Conservation (phyloP, 1,140 invertebrate species). For the Listronotus oregonensis region DNA sequence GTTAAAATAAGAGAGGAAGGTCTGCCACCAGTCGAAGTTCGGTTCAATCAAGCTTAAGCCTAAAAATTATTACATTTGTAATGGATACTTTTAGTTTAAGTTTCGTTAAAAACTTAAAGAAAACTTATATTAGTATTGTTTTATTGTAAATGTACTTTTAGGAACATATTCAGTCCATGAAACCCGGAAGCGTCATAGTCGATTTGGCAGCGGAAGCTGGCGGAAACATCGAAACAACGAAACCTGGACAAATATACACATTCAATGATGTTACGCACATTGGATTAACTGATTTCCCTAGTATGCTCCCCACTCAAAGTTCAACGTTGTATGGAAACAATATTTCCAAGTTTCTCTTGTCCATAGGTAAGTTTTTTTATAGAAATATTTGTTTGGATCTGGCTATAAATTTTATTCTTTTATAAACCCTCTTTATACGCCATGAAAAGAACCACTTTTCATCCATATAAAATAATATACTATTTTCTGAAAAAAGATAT, state of each 20-base stretch:
- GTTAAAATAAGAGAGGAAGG: too few species aligned
- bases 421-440: too few species aligned
- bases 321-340: constrained; percentile 90
- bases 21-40: too few species aligned
- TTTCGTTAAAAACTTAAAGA: too few species aligned
- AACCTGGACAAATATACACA: constrained; percentile 75
- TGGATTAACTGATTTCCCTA: constrained; percentile 84
- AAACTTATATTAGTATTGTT: too few species aligned
- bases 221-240: constrained; percentile 85
- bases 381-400: background rate
- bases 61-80: too few species aligned
- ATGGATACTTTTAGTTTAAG: too few species aligned
- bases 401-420: too few species aligned
- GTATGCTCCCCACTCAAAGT: constrained; percentile 82
- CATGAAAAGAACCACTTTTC: too few species aligned
- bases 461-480: too few species aligned
- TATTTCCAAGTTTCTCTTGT: constrained; percentile 84
- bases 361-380: constrained; percentile 65
- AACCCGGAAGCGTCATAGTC: constrained; percentile 87
- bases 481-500: too few species aligned
- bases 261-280: constrained; percentile 84
- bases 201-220: constrained; percentile 89
- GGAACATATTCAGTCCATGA: constrained; percentile 85
- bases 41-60: too few species aligned
- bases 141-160: constrained; percentile 48